phyloP scores from a whole-genome alignment of 2,113 vertebrate species.

The Amblyornis subalaris region DNA sequence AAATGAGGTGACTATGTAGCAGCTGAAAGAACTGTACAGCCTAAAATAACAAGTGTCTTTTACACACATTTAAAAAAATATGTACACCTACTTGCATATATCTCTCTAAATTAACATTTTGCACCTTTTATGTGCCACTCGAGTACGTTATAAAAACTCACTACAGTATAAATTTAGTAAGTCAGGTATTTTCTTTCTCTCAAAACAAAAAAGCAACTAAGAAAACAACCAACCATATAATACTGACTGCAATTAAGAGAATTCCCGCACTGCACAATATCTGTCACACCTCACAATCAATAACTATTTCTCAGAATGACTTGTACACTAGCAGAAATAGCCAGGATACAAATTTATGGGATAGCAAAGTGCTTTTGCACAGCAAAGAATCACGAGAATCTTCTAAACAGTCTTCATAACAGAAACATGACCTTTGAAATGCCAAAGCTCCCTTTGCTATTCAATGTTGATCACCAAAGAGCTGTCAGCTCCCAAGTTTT shows the following conservation, averaged over 20 bases:
- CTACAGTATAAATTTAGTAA: not conserved
- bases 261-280: not conserved
- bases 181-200: not conserved
- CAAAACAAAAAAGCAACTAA: not conserved
- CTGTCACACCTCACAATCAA: not conserved
- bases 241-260: constrained; percentile 13
- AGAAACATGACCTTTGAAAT: constrained; percentile 24
- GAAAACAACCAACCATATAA: not conserved
- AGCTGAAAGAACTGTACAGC: not conserved
- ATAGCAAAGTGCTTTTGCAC: not conserved
- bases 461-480: not conserved
- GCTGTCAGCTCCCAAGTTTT: not conserved
- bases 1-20: not conserved
- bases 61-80: not conserved
- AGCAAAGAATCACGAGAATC: not conserved
- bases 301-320: not conserved
- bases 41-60: not conserved
- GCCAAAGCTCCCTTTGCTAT: not conserved
- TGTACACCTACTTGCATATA: not conserved
- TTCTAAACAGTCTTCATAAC: not conserved
- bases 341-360: constrained; percentile 2
- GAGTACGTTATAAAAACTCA: not conserved
- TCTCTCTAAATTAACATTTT: not conserved
- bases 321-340: not conserved
- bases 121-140: not conserved